Evolutionary conservation across 1,140 invertebrate genomes (phyloP).

Genomic region (Drosophila navojoa): DNA sequence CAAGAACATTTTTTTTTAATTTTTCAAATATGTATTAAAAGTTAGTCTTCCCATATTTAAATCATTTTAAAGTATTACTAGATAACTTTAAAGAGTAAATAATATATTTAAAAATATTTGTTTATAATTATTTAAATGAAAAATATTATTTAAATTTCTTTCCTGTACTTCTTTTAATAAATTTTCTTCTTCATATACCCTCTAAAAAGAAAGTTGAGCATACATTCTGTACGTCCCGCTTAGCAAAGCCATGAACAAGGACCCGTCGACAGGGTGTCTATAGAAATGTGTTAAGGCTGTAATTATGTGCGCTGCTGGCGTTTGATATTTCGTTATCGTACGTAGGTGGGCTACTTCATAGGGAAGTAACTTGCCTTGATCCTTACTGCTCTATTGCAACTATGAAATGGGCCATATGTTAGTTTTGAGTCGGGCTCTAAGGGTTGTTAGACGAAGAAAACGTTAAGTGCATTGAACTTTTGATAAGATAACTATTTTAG

Average conservation of each 20-base stretch:
- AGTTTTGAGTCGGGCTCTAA: slow-evolving; percentile 22
- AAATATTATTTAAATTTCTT: too few species aligned
- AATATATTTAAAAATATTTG: too few species aligned
- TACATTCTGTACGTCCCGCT: neutral
- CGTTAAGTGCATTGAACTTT: slow-evolving; percentile 71
- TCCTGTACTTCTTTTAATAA: too few species aligned
- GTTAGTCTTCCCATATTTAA: too few species aligned
- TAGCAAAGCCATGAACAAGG: slow-evolving; percentile 16
- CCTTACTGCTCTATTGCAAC: slow-evolving; percentile 38
- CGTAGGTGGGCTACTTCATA: slow-evolving; percentile 61
- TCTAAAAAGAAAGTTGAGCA: neutral
- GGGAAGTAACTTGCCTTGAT: slow-evolving; percentile 62
- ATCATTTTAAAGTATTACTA: too few species aligned
- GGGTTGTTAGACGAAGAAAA: slow-evolving; percentile 51
- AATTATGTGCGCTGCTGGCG: slow-evolving; percentile 62
- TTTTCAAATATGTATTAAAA: too few species aligned
- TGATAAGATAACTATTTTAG: slow-evolving; percentile 11
- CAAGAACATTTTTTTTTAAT: too few species aligned
- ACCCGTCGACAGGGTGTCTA: slow-evolving; percentile 2
- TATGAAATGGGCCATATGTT: slow-evolving; percentile 62
- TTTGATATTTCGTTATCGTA: slow-evolving; percentile 5
- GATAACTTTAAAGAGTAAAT: too few species aligned
- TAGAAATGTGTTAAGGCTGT: slow-evolving; percentile 68
- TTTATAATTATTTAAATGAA: too few species aligned
- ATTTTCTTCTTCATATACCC: neutral